Evolutionary conservation across 2,797 vertebrate species (phyloP).

Genomic region (Schizopygopsis malacanthus): DNA sequence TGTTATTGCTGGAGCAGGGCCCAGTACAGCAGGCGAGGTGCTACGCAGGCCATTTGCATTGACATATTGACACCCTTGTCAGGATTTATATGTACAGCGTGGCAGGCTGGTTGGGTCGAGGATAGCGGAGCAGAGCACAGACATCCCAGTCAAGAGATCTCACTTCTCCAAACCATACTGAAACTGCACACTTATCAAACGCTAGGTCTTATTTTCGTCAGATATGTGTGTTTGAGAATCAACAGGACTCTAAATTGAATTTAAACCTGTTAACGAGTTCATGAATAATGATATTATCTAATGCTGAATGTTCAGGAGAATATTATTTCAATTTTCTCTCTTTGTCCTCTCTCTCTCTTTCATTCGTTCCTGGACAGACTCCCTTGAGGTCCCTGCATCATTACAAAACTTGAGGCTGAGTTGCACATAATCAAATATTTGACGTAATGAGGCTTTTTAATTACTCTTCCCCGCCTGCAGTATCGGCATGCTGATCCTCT

Average conservation of each 20-base stretch:
- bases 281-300: conserved; percentile 38
- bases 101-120: conserved; percentile 58
- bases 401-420: conserved; percentile 62
- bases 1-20: conserved; percentile 63
- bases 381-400: conserved; percentile 63
- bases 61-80: conserved; percentile 70
- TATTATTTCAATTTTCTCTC: conserved; percentile 20
- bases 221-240: conserved; percentile 1
- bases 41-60: conserved; percentile 66
- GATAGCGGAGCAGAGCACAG: conserved; percentile 54
- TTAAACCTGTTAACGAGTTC: conserved; percentile 27
- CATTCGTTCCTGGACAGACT: conserved; percentile 28
- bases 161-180: conserved; percentile 9
- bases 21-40: conserved; percentile 63
- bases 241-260: conserved; percentile 15
- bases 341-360: conserved; percentile 42
- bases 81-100: conserved; percentile 66
- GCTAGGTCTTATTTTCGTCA: neutral
- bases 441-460: conserved; percentile 80
- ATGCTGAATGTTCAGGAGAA: conserved; percentile 23
- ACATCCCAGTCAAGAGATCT: conserved; percentile 37
- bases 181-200: conserved; percentile 17
- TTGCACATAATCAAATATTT: conserved; percentile 78
- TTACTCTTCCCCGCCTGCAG: conserved; percentile 73
- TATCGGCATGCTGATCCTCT: conserved; percentile 71